phyloP scores from a whole-genome alignment of 1,140 invertebrate species.

The Drosophila arawakana region DNA sequence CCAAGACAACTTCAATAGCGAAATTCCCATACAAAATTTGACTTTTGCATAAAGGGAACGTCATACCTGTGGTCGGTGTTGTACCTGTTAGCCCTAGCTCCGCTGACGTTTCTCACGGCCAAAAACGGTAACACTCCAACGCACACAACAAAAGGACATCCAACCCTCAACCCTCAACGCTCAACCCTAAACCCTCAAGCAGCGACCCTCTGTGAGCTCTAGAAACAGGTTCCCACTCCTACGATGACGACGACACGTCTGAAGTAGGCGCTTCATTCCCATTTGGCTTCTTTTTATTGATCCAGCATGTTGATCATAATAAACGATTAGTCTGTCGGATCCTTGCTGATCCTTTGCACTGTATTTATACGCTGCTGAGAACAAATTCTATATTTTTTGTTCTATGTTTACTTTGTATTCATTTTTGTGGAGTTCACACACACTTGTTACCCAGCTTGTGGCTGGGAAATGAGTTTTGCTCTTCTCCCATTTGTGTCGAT shows the following conservation, averaged over 20 bases:
- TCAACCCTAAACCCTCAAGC: conserved; percentile 16
- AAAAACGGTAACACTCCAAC: conserved; percentile 78
- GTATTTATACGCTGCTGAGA: conserved; percentile 57
- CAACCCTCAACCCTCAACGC: conserved; percentile 49
- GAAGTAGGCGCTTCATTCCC: conserved; percentile 73
- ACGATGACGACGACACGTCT: conserved; percentile 62
- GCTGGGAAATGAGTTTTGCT: conserved; percentile 54
- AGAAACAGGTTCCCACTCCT: conserved; percentile 64
- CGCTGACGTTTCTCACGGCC: conserved; percentile 68
- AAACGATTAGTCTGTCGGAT: conserved; percentile 74
- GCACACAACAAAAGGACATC: conserved; percentile 82
- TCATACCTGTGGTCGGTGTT: conserved; percentile 34
- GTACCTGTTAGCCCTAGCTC: conserved; percentile 59
- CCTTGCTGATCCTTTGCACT: conserved; percentile 65
- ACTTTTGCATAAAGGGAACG: conserved; percentile 50
- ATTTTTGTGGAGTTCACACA: conserved; percentile 42
- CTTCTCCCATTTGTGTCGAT: conserved; percentile 3
- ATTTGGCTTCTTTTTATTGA: conserved; percentile 64
- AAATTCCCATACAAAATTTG: conserved; percentile 64
- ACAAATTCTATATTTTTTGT: conserved; percentile 26
- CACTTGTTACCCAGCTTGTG: conserved; percentile 57
- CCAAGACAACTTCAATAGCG: conserved; percentile 29
- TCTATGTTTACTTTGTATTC: conserved; percentile 15
- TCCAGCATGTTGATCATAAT: conserved; percentile 81
- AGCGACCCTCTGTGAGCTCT: neutral